Conservation (phyloP, 1,140 invertebrate genomes). For the Euura saliciscinereae region DNA sequence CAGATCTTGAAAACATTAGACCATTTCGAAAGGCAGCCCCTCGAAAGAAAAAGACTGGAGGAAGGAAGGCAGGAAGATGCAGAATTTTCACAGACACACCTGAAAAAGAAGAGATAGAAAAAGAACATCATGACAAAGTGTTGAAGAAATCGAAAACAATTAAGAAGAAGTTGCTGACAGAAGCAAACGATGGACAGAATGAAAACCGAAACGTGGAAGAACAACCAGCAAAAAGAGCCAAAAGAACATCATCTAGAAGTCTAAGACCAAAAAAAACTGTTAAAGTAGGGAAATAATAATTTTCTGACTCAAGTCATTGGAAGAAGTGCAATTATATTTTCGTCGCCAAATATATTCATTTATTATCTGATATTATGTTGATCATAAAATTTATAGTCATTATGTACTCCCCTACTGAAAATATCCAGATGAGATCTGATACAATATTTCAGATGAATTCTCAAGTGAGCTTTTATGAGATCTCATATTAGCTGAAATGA, state of each 20-base stretch:
- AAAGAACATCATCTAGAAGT: neutral
- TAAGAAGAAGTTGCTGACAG: slow-evolving; percentile 2
- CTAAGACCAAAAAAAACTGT: neutral
- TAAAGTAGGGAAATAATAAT: neutral
- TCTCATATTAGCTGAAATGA: too few relatives aligned
- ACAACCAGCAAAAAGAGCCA: neutral
- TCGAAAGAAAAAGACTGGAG: slow-evolving; percentile 16
- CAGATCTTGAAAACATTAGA: slow-evolving; percentile 11
- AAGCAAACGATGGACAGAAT: neutral
- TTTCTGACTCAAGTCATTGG: neutral
- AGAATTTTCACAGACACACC: slow-evolving; percentile 22
- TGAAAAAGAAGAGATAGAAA: slow-evolving; percentile 22
- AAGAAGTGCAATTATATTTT: neutral
- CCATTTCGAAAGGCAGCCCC: slow-evolving; percentile 17
- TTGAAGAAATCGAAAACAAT: neutral
- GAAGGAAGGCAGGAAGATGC: slow-evolving; percentile 17
- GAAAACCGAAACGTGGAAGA: neutral
- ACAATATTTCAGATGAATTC: too few relatives aligned
- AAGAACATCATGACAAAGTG: slow-evolving; percentile 16
- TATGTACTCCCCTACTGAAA: neutral
- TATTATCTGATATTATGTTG: neutral
- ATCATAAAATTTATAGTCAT: neutral
- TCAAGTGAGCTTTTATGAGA: too few relatives aligned
- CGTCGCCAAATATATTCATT: slow-evolving; percentile 3
- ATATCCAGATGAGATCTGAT: too few relatives aligned